These are phyloP conservation scores for Pelmatolapia mariae DNA, from an alignment of 2,113 vertebrate genomes.

Conservation along the genomic window DNA sequence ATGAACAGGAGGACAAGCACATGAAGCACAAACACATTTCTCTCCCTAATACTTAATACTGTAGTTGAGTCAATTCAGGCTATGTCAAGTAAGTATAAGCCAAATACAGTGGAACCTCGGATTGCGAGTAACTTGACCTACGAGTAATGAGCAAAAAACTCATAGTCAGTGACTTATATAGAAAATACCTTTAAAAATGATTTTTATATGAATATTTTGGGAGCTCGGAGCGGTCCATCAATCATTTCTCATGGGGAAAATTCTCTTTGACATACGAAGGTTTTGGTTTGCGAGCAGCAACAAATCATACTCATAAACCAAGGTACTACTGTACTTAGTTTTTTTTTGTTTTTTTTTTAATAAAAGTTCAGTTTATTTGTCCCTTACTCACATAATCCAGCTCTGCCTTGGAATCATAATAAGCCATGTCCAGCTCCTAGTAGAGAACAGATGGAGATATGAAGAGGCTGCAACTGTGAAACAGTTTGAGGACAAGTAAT, in stretches of 20 bases:
- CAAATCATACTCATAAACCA: background rate
- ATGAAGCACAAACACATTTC: background rate
- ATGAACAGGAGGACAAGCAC: background rate
- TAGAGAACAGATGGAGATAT: slow-evolving; percentile 1
- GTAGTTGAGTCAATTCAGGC: background rate
- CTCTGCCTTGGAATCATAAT: slow-evolving; percentile 95
- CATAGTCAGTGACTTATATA: background rate
- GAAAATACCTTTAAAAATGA: background rate
- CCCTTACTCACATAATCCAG: slow-evolving; percentile 87
- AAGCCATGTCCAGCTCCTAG: slow-evolving; percentile 90
- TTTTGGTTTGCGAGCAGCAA: background rate
- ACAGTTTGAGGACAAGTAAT: background rate
- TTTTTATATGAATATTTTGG: background rate
- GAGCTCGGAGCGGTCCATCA: background rate
- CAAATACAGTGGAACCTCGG: background rate
- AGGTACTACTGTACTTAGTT: background rate
- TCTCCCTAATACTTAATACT: background rate
- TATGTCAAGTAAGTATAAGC: background rate
- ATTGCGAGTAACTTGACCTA: background rate
- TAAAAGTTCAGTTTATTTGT: background rate
- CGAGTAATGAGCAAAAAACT: background rate
- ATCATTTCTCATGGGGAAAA: background rate
- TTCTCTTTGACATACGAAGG: background rate
- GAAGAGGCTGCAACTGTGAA: background rate
- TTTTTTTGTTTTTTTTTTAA: background rate